phyloP scores from a whole-genome alignment of 2,797 vertebrate species.

The Choloepus didactylus region DNA sequence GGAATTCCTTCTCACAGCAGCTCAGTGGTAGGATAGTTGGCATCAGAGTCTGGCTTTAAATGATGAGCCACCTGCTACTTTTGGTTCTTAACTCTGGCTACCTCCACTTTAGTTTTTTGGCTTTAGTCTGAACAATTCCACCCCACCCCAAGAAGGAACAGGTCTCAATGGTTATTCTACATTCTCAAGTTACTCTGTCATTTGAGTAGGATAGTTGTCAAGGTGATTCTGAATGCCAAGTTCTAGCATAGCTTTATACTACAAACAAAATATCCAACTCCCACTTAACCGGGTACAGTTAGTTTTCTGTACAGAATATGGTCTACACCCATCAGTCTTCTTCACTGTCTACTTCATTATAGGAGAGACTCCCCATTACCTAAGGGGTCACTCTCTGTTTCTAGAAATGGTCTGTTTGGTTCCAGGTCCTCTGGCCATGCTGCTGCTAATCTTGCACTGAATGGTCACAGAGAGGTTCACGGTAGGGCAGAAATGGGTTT shows the following conservation, averaged over 20 bases:
- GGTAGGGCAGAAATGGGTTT: fast-evolving
- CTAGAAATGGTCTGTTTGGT: neutral
- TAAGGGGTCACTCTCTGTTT: neutral
- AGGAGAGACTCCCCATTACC: neutral
- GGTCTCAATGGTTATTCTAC: neutral
- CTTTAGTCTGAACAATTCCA: neutral
- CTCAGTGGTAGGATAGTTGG: neutral
- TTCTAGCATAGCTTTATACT: neutral
- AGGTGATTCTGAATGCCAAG: neutral
- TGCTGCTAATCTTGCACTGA: no score
- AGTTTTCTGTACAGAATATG: neutral
- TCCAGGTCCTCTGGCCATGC: neutral
- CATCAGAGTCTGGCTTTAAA: neutral
- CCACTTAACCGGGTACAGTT: neutral
- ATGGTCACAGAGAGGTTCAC: neutral
- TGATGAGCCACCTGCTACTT: neutral
- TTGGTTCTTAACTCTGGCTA: neutral
- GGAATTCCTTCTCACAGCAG: neutral
- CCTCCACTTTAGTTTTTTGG: no score
- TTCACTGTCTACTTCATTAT: neutral
- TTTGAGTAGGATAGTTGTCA: neutral
- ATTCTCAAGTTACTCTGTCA: neutral
- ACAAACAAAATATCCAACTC: neutral
- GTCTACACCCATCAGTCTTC: no score
- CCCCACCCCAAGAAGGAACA: neutral